Evolutionary conservation across 2,113 vertebrate species (phyloP).

Genomic region (Noturus placidus): DNA sequence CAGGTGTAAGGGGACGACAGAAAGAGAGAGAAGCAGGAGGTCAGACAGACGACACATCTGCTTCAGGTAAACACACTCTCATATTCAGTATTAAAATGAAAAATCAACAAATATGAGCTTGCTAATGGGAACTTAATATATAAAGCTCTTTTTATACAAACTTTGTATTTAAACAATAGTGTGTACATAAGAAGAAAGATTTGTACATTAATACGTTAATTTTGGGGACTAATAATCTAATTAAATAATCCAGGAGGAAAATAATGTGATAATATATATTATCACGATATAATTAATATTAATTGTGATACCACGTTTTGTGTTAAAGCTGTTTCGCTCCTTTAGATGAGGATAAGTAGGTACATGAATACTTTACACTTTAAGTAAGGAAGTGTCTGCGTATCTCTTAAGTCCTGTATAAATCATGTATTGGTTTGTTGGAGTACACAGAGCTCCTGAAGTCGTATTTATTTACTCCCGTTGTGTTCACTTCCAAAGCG

Average conservation of each 20-base stretch:
- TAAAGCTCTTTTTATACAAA: background rate
- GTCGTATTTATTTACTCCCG: constrained; percentile 5
- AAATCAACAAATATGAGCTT: background rate
- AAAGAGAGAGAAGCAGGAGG: background rate
- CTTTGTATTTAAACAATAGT: background rate
- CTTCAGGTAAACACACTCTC: constrained; percentile 55
- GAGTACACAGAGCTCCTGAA: background rate
- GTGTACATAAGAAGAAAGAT: background rate
- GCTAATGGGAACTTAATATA: background rate
- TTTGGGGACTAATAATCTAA: background rate
- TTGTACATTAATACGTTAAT: background rate
- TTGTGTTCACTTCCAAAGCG: constrained; percentile 35
- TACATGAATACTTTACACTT: background rate
- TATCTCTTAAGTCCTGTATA: background rate
- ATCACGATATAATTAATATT: background rate
- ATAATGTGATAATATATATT: background rate
- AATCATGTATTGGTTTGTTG: background rate
- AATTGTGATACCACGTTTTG: too few relatives aligned
- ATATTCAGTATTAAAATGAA: background rate
- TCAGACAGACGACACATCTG: background rate
- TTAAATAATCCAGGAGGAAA: background rate
- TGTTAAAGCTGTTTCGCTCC: background rate
- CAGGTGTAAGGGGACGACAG: background rate
- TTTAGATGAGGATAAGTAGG: background rate
- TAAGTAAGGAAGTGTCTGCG: background rate